Percentiles rank a stretch among this genome's conserved stretches.
phyloP scores from a whole-genome alignment of 1,140 invertebrate species.

The Aphaenogaster rudis region DNA sequence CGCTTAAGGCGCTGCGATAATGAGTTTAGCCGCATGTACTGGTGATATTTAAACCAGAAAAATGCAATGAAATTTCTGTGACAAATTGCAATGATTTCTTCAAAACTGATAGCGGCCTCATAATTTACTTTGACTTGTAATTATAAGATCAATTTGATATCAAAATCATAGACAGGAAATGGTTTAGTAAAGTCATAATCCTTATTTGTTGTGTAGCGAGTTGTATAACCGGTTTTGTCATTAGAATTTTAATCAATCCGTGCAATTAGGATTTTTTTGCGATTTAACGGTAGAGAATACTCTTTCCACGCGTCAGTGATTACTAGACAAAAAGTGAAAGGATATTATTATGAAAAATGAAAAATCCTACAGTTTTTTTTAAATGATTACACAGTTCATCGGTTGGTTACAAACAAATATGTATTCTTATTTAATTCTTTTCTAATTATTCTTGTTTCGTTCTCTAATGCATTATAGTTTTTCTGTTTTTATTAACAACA shows the following conservation, averaged over 20 bases:
- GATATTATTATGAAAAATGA: constrained; percentile 4
- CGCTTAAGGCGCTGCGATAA: constrained; percentile 30
- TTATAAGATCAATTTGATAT: constrained; percentile 19
- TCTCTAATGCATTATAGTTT: background rate
- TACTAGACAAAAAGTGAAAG: constrained; percentile 27
- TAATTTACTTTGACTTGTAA: constrained; percentile 15
- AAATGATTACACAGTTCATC: background rate
- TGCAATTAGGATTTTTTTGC: constrained; percentile 23
- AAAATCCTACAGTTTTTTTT: background rate
- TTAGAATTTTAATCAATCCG: constrained; percentile 41
- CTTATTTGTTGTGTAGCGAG: background rate
- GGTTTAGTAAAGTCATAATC: constrained; percentile 18
- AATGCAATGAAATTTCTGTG: constrained; percentile 13
- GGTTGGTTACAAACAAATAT: background rate
- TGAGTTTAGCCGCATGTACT: constrained; percentile 12
- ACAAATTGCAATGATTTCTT: constrained; percentile 19
- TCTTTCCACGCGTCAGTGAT: background rate
- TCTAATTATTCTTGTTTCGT: background rate
- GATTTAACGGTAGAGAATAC: constrained; percentile 4
- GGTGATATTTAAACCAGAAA: background rate
- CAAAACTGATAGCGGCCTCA: background rate
- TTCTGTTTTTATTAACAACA: background rate
- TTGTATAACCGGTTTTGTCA: constrained; percentile 41
- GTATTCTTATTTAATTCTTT: background rate
- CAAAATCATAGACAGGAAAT: constrained; percentile 35